A percentile compares a stretch with the other conserved stretches of the same genome.
These are phyloP conservation scores for Ctenodactylus gundi DNA, from an alignment of 2,113 vertebrate species.

Conservation along the genomic window DNA sequence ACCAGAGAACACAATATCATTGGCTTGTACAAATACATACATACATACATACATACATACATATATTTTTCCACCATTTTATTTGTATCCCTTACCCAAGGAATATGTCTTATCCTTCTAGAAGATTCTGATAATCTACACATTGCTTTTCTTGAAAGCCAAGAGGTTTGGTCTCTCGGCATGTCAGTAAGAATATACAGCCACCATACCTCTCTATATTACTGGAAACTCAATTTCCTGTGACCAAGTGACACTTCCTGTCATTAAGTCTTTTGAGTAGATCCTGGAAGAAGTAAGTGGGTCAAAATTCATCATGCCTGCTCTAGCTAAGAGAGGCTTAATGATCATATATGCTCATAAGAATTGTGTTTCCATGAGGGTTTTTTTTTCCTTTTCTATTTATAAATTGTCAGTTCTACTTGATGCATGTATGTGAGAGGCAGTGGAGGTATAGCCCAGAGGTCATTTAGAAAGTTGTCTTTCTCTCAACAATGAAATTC, in stretches of 20 bases:
- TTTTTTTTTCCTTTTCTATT: background rate
- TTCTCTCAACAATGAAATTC: background rate
- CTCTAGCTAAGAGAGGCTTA: background rate
- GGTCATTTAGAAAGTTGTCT: background rate
- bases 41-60: too few species aligned
- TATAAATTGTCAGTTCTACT: background rate
- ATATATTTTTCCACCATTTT: background rate
- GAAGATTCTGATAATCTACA: background rate
- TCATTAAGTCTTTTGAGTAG: background rate
- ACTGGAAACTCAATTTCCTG: background rate
- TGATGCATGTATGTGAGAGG: background rate
- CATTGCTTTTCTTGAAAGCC: background rate
- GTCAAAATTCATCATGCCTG: background rate
- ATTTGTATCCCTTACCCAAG: background rate
- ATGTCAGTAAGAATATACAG: background rate
- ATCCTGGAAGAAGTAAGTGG: background rate
- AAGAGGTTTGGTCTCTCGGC: background rate
- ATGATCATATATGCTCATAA: too few species aligned
- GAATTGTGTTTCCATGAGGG: background rate
- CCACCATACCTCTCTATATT: too few species aligned
- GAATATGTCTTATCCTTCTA: background rate
- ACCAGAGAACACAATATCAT: background rate
- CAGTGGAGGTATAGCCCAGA: background rate
- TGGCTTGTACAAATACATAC: rapidly evolving
- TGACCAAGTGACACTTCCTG: background rate